phyloP scores from a whole-genome alignment of 2,797 vertebrate genomes.

The Rhinichthys osculus region DNA sequence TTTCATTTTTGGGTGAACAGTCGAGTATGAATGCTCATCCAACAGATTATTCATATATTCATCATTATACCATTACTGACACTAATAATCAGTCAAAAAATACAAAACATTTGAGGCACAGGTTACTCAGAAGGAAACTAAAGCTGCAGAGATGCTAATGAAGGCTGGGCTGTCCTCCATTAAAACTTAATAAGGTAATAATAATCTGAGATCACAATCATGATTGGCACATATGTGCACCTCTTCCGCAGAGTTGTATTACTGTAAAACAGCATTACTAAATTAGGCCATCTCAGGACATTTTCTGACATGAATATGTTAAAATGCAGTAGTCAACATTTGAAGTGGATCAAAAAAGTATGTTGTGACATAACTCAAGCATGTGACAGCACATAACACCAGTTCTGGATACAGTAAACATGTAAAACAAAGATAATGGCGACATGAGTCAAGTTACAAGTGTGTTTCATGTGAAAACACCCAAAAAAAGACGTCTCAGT shows the following conservation, averaged over 20 bases:
- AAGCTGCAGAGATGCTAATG: conserved; percentile 46
- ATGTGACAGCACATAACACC: not conserved
- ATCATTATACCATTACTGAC: not conserved
- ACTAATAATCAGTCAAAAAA: not conserved
- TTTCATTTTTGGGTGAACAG: not conserved
- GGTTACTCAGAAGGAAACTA: conserved; percentile 41
- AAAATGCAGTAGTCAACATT: not conserved
- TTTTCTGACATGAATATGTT: conserved; percentile 26
- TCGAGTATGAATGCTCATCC: not conserved
- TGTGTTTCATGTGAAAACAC: not conserved
- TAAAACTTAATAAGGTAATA: conserved; percentile 55
- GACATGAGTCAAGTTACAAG: not conserved
- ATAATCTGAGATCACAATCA: conserved; percentile 57
- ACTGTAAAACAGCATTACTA: conserved; percentile 22
- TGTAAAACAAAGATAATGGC: conserved; percentile 1
- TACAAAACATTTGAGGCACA: conserved; percentile 3
- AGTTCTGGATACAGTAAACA: not conserved
- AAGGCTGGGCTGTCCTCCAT: conserved; percentile 32
- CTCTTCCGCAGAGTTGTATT: not conserved
- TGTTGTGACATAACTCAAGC: not conserved
- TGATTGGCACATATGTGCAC: conserved; percentile 34
- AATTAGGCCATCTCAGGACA: not conserved
- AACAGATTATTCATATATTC: not conserved
- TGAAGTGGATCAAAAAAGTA: too few species aligned
- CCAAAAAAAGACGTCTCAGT: not conserved